Base-by-base conservation (phyloP, 2,888 invertebrate species). In the Esperia sulphurella region DNA sequence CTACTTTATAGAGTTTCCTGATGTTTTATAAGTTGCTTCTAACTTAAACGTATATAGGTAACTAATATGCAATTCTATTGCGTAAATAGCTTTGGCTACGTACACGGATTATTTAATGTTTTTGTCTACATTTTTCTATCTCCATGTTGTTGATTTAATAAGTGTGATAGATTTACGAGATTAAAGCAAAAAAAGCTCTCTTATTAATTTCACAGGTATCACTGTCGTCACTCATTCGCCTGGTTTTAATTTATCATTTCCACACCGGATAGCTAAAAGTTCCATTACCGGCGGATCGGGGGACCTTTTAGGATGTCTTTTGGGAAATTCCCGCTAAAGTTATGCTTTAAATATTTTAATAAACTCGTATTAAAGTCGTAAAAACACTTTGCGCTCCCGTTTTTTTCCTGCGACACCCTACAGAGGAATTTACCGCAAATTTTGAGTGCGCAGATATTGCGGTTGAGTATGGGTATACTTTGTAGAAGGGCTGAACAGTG, bases 331-430 rank as follows among this genome's bases (percentile, higher is more conserved):
- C 57, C 75, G 68, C 71, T 71, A 83, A 88, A 88, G 81, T 87
- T 86, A 59, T 74, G 76, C 82, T 79, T 88, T 88, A 86, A 88
- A 89, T 88, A 89, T 87, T 88, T 86, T 86, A 88, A 88, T 89
- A 86, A 88, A 88, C 83, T 79, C 77, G 83, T 85, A 86, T 87
- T 85, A 84, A 76, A 83, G 81, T 76, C 81, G 86, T 86, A 87
- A 87, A 88, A 88, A 87, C 87, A 86, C 83, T 89, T 88, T 84
- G 79, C 71, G 67, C 71, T 66, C 66, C 69, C 79, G 77, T 84
- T 86, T 83, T 85, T 85, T 79, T 68, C 63, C 43, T 46, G 64
- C 65, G 71, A 68, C 78, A 74, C 80, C 82, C 75, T 65, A 70
- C 71, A 59, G 55, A 59, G 59, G 55, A 60, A 62, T 65, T 63